Evolutionary conservation across 1,140 invertebrate species (phyloP), one percentile per base, ranked within the genome.

Genomic region (Panagrolaimus sp.): DNA sequence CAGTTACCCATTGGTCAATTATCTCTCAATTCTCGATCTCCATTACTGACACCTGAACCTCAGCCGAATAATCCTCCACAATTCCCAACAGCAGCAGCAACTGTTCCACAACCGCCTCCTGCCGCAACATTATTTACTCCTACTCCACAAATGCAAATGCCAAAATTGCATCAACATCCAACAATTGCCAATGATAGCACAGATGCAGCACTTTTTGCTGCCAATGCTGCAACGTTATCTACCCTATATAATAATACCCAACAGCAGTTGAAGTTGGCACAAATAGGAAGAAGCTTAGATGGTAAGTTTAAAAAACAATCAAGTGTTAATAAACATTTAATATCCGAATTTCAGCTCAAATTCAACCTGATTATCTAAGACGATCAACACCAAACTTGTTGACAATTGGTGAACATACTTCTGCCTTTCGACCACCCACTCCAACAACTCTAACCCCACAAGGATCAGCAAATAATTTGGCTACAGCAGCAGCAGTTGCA

Each of bases 251-350:
- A 61, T 76, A 27, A 69, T 16, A 16, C 72, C 66, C 25, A 57
- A 8, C 51, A 57, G 16, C 72, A 73, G 23, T 72, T 73, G 67
- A 76, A 77, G 67, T 27, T 73, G 45, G 57, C 51, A 25, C 77
- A 74, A 7, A 27, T 70, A 11, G 69, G 69, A 14, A 42, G 51
- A 25, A 25, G 16, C 0, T 63, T 73, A 13, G 71, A 74, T 44
- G 62, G 72, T 76, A 69, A 66, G 73, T n/a, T n/a, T n/a, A n/a
- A n/a, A n/a, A n/a, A n/a, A n/a, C n/a, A n/a, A 14, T 8, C 43
- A 63, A 9, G 44, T 47, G 5, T 2, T n/a, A 46, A 46, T 44
- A 2, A 0, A 1, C 7, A 13, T 5, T 25, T 8, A 13, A 11
- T 14, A 20, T 53, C 20, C 11, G 9, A 25, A 27, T 11, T 71